These are phyloP conservation scores for Erebia ligea DNA, from an alignment of 2,888 invertebrate genomes.

Conservation along the genomic window DNA sequence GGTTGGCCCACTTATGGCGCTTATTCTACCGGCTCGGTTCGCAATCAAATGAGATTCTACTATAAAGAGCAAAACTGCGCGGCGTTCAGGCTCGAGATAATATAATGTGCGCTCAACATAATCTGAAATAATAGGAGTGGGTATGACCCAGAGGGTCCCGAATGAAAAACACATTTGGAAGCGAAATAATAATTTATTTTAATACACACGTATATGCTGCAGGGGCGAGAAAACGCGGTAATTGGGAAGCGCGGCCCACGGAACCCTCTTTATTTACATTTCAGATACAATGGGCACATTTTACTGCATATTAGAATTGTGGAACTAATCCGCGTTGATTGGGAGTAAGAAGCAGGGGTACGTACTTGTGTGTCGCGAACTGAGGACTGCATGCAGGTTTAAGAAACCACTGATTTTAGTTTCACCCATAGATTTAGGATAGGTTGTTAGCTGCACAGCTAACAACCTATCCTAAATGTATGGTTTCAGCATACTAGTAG, in stretches of 20 bases:
- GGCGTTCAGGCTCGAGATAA: background rate
- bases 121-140: background rate
- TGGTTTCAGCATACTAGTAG: too few relatives aligned
- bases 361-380: too few relatives aligned
- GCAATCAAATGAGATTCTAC: background rate
- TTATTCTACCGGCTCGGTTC: too few relatives aligned
- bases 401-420: too few relatives aligned
- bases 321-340: background rate
- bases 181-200: background rate
- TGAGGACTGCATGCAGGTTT: too few relatives aligned
- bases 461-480: too few relatives aligned
- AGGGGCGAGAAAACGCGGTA: background rate
- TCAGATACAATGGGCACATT: background rate
- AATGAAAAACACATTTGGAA: slow-evolving; percentile 9
- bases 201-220: background rate
- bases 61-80: too few relatives aligned
- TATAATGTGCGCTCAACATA: background rate
- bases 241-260: background rate
- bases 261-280: slow-evolving; percentile 11
- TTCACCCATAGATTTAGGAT: too few relatives aligned
- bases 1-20: too few relatives aligned
- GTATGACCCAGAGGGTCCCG: slow-evolving; percentile 1
- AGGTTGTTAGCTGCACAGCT: too few relatives aligned
- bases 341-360: background rate
- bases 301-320: slow-evolving; percentile 1